A percentile compares a stretch with the other conserved stretches of the same genome.
phyloP scores from a whole-genome alignment of 2,113 vertebrate genomes.

The Gnathonemus longibarbis region DNA sequence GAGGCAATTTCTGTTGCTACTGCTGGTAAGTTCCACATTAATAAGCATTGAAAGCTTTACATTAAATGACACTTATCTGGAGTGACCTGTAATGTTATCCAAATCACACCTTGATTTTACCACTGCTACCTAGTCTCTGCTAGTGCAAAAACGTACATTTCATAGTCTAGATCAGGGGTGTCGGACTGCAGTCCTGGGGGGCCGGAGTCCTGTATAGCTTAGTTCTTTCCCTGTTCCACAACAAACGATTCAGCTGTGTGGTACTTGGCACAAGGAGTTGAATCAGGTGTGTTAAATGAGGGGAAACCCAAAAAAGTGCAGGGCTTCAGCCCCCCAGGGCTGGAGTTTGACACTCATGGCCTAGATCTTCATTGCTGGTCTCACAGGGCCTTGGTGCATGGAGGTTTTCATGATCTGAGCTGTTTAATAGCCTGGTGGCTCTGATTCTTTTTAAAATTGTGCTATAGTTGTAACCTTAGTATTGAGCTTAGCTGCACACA shows the following conservation, averaged over 20 bases:
- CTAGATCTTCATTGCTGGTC: background rate
- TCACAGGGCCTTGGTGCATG: background rate
- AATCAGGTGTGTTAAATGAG: too few species aligned
- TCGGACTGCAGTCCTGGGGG: too few species aligned
- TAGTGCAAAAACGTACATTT: background rate
- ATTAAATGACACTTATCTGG: background rate
- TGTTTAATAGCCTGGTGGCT: background rate
- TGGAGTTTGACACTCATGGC: too few species aligned
- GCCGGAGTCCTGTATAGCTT: too few species aligned
- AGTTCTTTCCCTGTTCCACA: too few species aligned
- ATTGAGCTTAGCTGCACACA: background rate
- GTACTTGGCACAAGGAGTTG: too few species aligned
- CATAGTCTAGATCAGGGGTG: background rate
- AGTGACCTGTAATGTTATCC: background rate
- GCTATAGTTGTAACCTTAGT: background rate
- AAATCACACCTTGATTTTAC: background rate
- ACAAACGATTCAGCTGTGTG: too few species aligned
- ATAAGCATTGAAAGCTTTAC: background rate
- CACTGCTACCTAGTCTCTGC: background rate
- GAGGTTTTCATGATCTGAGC: background rate
- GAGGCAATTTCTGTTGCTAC: slow-evolving; percentile 81
- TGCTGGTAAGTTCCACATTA: slow-evolving; percentile 60
- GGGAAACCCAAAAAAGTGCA: too few species aligned
- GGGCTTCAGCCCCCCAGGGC: too few species aligned
- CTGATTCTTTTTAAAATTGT: background rate